A percentile compares a stretch with the other conserved stretches of the same genome.
These are phyloP conservation scores for Hydroisotoma schaefferi DNA, from an alignment of 2,888 invertebrate genomes.

Conservation along the genomic window DNA sequence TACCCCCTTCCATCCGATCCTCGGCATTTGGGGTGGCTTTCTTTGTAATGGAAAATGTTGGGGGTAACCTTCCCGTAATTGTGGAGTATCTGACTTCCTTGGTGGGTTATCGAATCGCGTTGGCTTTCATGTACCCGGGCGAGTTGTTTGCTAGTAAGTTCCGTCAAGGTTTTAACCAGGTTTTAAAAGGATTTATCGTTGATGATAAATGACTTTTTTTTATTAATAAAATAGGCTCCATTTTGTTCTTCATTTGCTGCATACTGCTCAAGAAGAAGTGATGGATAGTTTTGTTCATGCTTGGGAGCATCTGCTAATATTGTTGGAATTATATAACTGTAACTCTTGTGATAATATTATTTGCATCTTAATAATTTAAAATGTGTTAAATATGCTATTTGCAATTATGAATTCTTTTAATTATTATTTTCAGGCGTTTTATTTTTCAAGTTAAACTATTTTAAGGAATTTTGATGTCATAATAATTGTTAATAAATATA, in stretches of 20 bases:
- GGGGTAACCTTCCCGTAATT: conserved; percentile 81
- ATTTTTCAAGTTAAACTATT: no score
- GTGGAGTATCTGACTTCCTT: conserved; percentile 80
- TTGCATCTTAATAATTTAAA: no score
- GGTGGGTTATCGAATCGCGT: conserved; percentile 75
- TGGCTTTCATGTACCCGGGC: conserved; percentile 85
- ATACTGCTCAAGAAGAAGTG: conserved; percentile 8
- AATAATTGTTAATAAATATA: no score
- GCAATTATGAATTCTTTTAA: no score
- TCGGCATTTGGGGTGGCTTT: conserved; percentile 82
- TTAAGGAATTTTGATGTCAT: no score
- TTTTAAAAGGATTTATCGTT: neutral
- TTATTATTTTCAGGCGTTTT: no score
- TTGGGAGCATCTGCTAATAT: no score
- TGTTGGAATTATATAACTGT: no score
- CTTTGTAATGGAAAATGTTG: conserved; percentile 90
- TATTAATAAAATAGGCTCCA: conserved; percentile 14
- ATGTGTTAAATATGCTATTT: no score
- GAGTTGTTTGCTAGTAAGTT: conserved; percentile 79
- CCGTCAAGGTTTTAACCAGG: neutral
- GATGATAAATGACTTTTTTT: neutral
- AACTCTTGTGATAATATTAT: no score
- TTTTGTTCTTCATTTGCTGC: conserved; percentile 17
- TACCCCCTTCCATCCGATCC: conserved; percentile 74
- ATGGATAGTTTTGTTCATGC: no score